These are phyloP conservation scores for Megalonaias nervosa DNA, from an alignment of 1,140 invertebrate genomes.

Conservation along the genomic window DNA sequence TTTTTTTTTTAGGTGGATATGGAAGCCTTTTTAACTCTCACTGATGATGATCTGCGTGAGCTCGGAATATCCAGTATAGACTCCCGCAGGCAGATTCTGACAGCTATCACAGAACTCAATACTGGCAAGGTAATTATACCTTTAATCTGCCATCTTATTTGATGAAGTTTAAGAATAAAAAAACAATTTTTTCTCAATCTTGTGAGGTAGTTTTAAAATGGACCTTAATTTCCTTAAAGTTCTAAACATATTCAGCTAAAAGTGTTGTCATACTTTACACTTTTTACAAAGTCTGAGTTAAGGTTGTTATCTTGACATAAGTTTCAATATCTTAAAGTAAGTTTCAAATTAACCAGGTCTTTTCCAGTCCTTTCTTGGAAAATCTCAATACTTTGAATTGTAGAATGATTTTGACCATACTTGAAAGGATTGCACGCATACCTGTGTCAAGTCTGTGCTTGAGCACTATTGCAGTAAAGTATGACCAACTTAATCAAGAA, in stretches of 20 bases:
- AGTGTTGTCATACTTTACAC: background rate
- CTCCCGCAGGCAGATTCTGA: slow-evolving; percentile 66
- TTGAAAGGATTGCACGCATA: no score
- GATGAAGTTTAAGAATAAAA: background rate
- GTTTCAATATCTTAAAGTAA: no score
- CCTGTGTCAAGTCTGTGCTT: no score
- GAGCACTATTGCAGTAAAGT: no score
- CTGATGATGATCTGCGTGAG: slow-evolving; percentile 68
- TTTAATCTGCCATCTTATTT: background rate
- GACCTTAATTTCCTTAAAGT: background rate
- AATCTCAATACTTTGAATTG: no score
- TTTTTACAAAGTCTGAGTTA: no score
- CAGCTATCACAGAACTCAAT: slow-evolving; percentile 67
- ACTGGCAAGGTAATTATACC: slow-evolving; percentile 63
- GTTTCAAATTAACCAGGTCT: no score
- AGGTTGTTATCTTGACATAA: no score
- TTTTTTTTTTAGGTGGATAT: slow-evolving; percentile 65
- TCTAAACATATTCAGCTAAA: background rate
- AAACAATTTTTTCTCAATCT: background rate
- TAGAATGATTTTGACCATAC: no score
- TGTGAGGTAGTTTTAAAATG: background rate
- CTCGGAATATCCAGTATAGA: slow-evolving; percentile 67
- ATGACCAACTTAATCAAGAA: no score
- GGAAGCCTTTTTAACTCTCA: slow-evolving; percentile 70
- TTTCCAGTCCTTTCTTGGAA: no score